Evolutionary conservation across 1,140 invertebrate genomes (phyloP).

Genomic region (Drosophila ironensis): DNA sequence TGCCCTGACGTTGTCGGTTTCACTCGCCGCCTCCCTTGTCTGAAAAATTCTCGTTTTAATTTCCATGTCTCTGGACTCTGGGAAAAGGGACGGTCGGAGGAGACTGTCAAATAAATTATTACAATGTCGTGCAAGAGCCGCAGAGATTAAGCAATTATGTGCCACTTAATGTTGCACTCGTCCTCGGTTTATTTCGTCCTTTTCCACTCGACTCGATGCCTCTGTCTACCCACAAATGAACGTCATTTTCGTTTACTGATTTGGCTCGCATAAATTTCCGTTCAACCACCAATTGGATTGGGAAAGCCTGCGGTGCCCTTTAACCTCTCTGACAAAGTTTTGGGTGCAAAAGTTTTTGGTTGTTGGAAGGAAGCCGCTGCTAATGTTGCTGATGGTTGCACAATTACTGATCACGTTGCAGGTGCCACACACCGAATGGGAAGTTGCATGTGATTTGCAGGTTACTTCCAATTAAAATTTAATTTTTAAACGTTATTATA

Average conservation of each 20-base stretch:
- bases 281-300: constrained; percentile 63
- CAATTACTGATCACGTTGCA: constrained; percentile 3
- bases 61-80: constrained; percentile 52
- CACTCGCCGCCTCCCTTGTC: constrained; percentile 14
- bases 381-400: constrained; percentile 10
- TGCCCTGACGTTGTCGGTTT: constrained; percentile 54
- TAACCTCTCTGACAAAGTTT: background rate
- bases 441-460: no score
- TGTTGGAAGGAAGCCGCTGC: background rate
- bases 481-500: no score
- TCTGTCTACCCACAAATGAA: background rate
- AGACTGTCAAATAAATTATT: constrained; percentile 76
- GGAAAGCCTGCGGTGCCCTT: constrained; percentile 15
- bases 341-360: constrained; percentile 5
- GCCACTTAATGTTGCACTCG: constrained; percentile 74
- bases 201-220: background rate
- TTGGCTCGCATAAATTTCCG: constrained; percentile 15
- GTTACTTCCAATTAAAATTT: no score
- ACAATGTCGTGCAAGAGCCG: constrained; percentile 78
- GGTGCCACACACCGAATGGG: background rate
- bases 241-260: constrained; percentile 46
- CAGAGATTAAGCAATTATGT: constrained; percentile 80
- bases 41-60: constrained; percentile 68
- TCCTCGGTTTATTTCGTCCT: background rate
- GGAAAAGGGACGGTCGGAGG: constrained; percentile 20